Conservation (phyloP, 1,140 invertebrate genomes). For the Neoseiulus cucumeris region DNA sequence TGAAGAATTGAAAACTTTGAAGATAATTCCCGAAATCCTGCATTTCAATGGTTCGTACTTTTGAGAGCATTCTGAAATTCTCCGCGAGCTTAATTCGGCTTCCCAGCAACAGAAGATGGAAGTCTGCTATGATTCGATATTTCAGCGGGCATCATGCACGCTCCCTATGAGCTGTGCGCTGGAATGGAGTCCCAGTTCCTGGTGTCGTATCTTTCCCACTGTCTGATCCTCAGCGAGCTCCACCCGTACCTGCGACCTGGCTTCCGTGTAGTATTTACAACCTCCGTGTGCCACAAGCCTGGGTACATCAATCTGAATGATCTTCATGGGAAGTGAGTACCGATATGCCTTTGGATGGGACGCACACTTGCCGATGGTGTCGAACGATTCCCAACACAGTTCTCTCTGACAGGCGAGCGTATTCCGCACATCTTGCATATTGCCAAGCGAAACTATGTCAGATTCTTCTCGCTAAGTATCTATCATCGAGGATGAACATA, state of each 20-base stretch:
- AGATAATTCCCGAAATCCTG: too few relatives aligned
- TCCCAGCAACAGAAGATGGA: too few relatives aligned
- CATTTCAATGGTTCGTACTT: too few relatives aligned
- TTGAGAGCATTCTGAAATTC: too few relatives aligned
- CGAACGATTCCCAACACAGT: background rate
- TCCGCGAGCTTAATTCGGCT: too few relatives aligned
- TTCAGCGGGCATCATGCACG: slow-evolving; percentile 2
- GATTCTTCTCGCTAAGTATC: background rate
- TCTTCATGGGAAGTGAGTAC: background rate
- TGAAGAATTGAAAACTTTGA: too few relatives aligned
- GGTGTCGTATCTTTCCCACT: background rate
- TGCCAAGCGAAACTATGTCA: slow-evolving; percentile 1
- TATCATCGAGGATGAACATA: background rate
- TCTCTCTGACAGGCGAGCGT: background rate
- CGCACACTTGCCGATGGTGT: background rate
- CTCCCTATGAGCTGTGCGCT: background rate
- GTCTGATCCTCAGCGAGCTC: background rate
- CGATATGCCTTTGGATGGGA: background rate
- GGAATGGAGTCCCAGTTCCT: background rate
- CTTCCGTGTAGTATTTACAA: background rate
- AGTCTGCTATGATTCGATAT: too few relatives aligned
- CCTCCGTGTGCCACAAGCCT: slow-evolving; percentile 1
- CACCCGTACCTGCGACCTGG: background rate
- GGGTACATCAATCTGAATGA: background rate
- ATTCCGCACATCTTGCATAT: background rate